A percentile compares a stretch with the other conserved stretches of the same genome.
Conservation (phyloP, 2,888 invertebrate species). For the Pantelozetes paolii region DNA sequence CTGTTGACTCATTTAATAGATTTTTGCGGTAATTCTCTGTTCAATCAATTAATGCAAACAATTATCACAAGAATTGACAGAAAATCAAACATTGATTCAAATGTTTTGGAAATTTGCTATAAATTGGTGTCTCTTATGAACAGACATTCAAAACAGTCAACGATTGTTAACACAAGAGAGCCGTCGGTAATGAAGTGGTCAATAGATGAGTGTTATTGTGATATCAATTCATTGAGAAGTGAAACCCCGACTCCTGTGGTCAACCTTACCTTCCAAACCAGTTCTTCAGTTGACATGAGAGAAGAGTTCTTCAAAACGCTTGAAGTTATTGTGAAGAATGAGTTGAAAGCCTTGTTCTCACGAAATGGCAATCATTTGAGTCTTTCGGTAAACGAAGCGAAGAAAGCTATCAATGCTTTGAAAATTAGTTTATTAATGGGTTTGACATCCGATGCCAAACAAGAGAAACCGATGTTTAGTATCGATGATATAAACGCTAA, state of each 20-base stretch:
- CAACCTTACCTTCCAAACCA: slow-evolving; percentile 36
- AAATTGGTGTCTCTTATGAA: slow-evolving; percentile 8
- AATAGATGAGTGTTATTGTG: neutral
- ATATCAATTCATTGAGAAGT: neutral
- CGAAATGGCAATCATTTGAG: neutral
- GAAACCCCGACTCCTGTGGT: neutral
- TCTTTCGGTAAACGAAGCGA: slow-evolving; percentile 18
- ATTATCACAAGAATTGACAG: slow-evolving; percentile 11
- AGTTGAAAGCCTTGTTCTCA: slow-evolving; percentile 23
- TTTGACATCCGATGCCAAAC: neutral
- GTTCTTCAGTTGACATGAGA: neutral
- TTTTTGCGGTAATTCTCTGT: slow-evolving; percentile 31
- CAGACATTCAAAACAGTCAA: neutral
- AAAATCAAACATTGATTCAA: neutral
- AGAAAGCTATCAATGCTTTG: neutral
- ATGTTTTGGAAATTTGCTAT: neutral
- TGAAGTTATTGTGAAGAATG: slow-evolving; percentile 18
- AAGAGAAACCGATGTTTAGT: neutral
- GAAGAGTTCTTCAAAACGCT: slow-evolving; percentile 27
- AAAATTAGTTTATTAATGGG: slow-evolving; percentile 7
- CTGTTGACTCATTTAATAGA: slow-evolving; percentile 32
- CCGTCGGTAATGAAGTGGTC: neutral
- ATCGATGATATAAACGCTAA: slow-evolving; percentile 2
- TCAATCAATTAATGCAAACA: slow-evolving; percentile 40
- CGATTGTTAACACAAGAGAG: neutral